Evolutionary conservation across 64 coral and sea anemone genomes (phyloP).

Genomic region (Actinia tenebrosa): DNA sequence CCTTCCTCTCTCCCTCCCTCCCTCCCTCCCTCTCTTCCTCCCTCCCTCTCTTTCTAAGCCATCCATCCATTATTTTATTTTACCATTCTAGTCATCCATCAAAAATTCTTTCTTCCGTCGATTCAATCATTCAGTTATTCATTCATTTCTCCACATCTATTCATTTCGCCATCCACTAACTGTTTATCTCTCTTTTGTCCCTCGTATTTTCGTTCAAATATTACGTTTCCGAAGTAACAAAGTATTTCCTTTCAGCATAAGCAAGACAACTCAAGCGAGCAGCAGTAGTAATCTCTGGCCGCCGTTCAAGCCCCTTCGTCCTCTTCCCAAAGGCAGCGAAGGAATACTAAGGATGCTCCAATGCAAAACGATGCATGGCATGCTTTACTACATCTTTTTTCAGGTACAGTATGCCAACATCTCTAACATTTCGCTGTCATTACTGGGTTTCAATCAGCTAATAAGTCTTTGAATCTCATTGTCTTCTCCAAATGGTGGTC

Average conservation of each 20-base stretch:
- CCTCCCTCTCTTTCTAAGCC: too few relatives aligned
- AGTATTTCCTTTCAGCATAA: constrained; percentile 27
- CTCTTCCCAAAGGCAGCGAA: constrained; percentile 55
- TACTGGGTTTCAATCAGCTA: too few relatives aligned
- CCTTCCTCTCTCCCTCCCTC: background rate
- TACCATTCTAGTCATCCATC: too few relatives aligned
- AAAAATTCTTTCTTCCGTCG: too few relatives aligned
- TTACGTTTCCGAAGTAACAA: too few relatives aligned
- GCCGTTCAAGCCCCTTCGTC: constrained; percentile 62
- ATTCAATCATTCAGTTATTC: too few relatives aligned
- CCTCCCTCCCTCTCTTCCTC: too few relatives aligned
- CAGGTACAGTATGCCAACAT: constrained; percentile 39
- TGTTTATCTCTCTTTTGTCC: background rate
- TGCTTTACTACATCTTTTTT: constrained; percentile 79
- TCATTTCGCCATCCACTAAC: background rate
- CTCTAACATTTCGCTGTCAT: too few relatives aligned
- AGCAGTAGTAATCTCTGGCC: constrained; percentile 47
- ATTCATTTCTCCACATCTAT: background rate
- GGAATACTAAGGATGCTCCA: constrained; percentile 60
- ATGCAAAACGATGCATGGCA: constrained; percentile 80
- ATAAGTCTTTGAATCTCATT: too few relatives aligned
- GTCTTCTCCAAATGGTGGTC: too few relatives aligned
- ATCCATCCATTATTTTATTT: too few relatives aligned
- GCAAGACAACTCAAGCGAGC: constrained; percentile 18
- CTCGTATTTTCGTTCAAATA: background rate